Conservation (phyloP, 1,140 invertebrate genomes). For the Heliconius congener region DNA sequence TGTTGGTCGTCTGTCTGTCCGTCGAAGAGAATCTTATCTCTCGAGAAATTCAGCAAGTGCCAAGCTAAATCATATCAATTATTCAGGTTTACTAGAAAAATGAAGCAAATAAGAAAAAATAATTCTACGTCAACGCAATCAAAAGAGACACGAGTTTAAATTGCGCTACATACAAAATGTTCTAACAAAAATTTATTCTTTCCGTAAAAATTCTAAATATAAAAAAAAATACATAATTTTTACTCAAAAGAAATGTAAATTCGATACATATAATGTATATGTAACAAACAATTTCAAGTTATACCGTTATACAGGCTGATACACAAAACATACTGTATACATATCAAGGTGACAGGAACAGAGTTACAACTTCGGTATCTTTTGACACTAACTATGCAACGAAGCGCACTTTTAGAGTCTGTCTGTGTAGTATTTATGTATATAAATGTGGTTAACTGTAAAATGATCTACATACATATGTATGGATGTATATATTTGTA, state of each 20-base stretch:
- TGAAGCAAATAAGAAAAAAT: no score
- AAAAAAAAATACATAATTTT: no score
- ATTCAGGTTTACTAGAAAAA: no score
- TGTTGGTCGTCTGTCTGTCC: no score
- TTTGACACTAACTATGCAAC: background rate
- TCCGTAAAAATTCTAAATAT: no score
- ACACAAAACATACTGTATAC: background rate
- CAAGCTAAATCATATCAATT: no score
- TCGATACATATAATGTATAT: background rate
- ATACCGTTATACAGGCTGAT: no score
- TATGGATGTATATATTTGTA: background rate
- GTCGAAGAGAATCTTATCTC: background rate
- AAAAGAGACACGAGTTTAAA: no score
- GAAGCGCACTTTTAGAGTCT: background rate
- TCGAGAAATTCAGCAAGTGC: background rate
- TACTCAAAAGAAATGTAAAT: no score
- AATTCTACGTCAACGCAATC: no score
- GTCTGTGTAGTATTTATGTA: background rate
- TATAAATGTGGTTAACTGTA: conserved; percentile 1
- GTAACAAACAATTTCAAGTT: background rate
- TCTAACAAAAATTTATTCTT: no score
- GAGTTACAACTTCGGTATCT: background rate
- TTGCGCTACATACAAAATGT: no score
- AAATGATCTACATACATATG: background rate
- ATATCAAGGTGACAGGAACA: background rate